These are phyloP conservation scores for Junonia oenone DNA, from an alignment of 2,888 invertebrate genomes.

Conservation along the genomic window DNA sequence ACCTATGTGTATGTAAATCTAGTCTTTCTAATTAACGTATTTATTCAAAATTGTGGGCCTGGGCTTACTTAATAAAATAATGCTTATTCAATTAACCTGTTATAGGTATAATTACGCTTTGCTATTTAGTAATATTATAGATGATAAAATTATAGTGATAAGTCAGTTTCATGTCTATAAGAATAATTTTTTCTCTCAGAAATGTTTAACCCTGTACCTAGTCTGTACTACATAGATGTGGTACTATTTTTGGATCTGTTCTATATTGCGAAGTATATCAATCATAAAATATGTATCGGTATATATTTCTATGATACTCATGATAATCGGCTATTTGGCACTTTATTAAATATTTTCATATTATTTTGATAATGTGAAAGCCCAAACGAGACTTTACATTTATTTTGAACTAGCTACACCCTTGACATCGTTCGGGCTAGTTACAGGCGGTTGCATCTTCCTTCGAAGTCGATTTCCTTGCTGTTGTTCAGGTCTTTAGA, in stretches of 20 bases:
- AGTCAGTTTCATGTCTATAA: background rate
- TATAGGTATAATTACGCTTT: constrained; percentile 4
- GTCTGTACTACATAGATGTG: background rate
- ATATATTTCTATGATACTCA: background rate
- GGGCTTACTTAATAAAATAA: constrained; percentile 14
- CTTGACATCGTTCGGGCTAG: no score
- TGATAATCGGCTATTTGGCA: background rate
- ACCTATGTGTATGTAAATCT: constrained; percentile 19
- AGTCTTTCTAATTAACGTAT: constrained; percentile 22
- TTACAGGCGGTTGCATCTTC: no score
- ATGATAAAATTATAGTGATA: background rate
- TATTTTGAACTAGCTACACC: no score
- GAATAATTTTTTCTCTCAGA: background rate
- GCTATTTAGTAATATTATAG: background rate
- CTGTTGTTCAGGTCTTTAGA: no score
- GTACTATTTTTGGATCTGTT: constrained; percentile 16
- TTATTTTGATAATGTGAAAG: no score
- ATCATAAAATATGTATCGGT: background rate
- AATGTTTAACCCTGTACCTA: background rate
- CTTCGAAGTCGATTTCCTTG: no score
- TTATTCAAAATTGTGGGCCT: constrained; percentile 4
- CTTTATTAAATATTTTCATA: background rate
- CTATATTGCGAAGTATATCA: background rate
- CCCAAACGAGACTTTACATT: no score
- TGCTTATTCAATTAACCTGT: constrained; percentile 9